These are phyloP conservation scores for Drosophila santomea DNA, from an alignment of 1,140 invertebrate species.

Conservation along the genomic window DNA sequence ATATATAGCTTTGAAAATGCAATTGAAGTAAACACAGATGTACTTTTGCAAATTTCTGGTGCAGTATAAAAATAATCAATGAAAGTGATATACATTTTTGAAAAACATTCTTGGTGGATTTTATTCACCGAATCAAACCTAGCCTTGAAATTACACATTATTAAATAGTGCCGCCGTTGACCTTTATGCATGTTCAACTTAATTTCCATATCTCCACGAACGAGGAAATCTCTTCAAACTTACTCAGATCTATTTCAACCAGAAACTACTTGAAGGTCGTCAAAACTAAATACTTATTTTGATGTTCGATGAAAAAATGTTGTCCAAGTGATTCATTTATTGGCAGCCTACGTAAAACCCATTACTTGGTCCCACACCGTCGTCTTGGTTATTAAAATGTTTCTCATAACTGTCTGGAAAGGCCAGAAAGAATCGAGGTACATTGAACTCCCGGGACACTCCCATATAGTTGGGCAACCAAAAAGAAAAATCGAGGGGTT, in stretches of 20 bases:
- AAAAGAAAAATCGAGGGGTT: constrained; percentile 2
- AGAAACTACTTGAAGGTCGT: constrained; percentile 46
- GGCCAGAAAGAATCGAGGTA: constrained; percentile 30
- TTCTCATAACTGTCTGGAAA: constrained; percentile 28
- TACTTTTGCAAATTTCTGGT: too few species aligned
- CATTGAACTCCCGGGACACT: constrained; percentile 63
- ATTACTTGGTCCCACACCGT: constrained; percentile 33
- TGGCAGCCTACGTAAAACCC: constrained; percentile 62
- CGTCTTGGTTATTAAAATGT: constrained; percentile 22
- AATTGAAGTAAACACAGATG: too few species aligned
- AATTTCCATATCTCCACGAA: constrained; percentile 14
- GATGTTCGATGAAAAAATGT: constrained; percentile 19
- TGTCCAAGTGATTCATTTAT: constrained; percentile 70
- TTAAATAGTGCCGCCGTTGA: background rate
- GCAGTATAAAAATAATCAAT: too few species aligned
- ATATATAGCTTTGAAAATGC: too few species aligned
- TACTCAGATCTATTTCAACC: constrained; percentile 30
- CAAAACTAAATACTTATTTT: constrained; percentile 5
- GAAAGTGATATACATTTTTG: too few species aligned
- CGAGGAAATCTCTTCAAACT: constrained; percentile 20
- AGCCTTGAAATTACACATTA: background rate
- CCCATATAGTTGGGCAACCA: constrained; percentile 18
- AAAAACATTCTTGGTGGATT: background rate
- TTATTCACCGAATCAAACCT: background rate
- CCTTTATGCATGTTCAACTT: constrained; percentile 2